Percentiles rank a stretch among this genome's conserved stretches.
These are phyloP conservation scores for Synaphobranchus kaupii DNA, from an alignment of 2,797 vertebrate species.

Conservation along the genomic window DNA sequence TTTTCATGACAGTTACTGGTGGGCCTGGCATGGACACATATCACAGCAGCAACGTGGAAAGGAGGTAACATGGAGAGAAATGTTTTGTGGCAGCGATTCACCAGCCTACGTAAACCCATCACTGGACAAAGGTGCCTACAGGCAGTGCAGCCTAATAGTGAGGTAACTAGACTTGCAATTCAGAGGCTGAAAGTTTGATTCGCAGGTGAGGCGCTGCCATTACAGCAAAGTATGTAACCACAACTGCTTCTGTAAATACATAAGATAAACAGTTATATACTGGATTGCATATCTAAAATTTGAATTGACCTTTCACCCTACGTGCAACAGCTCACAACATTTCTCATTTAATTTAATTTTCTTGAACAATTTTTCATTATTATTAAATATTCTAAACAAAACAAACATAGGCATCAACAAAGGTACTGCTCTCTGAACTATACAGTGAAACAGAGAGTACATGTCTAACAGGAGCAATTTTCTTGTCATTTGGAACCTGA, in stretches of 20 bases:
- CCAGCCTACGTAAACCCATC: neutral
- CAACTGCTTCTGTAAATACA: neutral
- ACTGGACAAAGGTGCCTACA: neutral
- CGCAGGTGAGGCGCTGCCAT: neutral
- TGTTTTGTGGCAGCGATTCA: neutral
- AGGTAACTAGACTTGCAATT: neutral
- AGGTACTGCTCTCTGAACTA: neutral
- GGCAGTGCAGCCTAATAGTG: neutral
- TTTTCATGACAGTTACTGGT: conserved; percentile 3
- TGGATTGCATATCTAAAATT: neutral
- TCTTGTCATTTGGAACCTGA: neutral
- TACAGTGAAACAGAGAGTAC: neutral
- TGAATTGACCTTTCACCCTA: neutral
- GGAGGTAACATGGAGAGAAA: neutral
- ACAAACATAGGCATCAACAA: neutral
- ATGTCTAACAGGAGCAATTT: neutral
- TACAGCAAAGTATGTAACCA: neutral
- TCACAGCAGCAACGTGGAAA: neutral
- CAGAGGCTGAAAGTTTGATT: too few species aligned
- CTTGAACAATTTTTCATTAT: too few species aligned
- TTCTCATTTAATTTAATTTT: too few species aligned
- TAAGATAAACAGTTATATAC: neutral
- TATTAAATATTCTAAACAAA: too few species aligned
- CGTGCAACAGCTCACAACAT: neutral
- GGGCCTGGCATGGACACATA: neutral